These are phyloP conservation scores for Opisthograptis luteolata DNA, from an alignment of 2,888 invertebrate genomes.

Conservation along the genomic window DNA sequence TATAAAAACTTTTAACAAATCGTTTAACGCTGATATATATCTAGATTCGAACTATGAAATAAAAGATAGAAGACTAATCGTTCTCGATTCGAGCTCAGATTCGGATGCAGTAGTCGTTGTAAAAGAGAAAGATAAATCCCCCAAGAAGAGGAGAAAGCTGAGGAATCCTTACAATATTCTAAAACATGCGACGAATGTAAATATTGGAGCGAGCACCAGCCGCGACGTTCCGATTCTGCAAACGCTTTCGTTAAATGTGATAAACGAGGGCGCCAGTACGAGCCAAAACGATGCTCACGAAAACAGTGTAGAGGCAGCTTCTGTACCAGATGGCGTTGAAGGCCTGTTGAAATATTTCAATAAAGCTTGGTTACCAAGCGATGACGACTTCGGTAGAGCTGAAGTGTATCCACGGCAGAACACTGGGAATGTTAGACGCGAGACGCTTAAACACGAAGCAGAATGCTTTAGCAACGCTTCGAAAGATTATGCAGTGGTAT, in stretches of 20 bases:
- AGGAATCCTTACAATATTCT: conserved; percentile 71
- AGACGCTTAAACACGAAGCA: conserved; percentile 47
- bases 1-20: conserved; percentile 67
- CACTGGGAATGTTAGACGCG: conserved; percentile 38
- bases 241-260: conserved; percentile 15
- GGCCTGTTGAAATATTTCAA: conserved; percentile 44
- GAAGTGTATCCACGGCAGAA: conserved; percentile 54
- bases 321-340: conserved; percentile 12
- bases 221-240: conserved; percentile 7
- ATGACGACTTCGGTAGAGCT: conserved; percentile 66
- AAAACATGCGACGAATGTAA: conserved; percentile 46
- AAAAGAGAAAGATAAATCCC: conserved; percentile 40
- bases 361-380: conserved; percentile 60
- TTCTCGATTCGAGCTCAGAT: conserved; percentile 66
- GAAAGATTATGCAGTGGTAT: conserved; percentile 47
- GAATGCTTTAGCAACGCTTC: conserved; percentile 60
- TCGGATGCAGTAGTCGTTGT: conserved; percentile 49
- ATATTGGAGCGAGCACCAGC: conserved; percentile 12
- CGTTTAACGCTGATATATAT: conserved; percentile 65
- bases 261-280: neutral
- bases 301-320: neutral
- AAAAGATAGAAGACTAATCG: conserved; percentile 56
- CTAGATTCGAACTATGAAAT: conserved; percentile 57
- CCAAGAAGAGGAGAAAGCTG: conserved; percentile 52
- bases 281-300: neutral